A percentile compares a stretch with the other conserved stretches of the same genome.
phyloP scores from a whole-genome alignment of 2,888 invertebrate species.

The Drosophila falleni region DNA sequence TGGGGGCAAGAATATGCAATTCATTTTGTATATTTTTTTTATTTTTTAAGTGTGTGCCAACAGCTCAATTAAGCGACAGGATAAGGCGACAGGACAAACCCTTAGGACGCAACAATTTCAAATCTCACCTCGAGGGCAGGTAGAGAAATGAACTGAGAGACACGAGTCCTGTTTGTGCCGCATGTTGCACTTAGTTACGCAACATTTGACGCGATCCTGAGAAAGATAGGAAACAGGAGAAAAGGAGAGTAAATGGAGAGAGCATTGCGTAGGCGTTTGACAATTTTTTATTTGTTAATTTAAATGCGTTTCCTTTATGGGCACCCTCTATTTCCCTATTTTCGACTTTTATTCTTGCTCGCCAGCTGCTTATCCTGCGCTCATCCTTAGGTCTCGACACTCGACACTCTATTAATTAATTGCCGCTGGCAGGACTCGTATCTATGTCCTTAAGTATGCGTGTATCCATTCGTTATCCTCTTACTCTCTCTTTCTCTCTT shows the following conservation, averaged over 20 bases:
- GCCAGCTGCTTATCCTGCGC: slow-evolving; percentile 56
- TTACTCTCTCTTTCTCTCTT: not conserved
- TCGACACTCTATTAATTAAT: slow-evolving; percentile 76
- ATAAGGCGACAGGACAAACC: slow-evolving; percentile 14
- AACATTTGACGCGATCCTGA: slow-evolving; percentile 67
- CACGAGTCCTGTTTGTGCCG: slow-evolving; percentile 21
- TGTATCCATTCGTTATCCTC: not conserved
- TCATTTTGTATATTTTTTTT: slow-evolving; percentile 21
- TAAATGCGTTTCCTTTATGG: slow-evolving; percentile 58
- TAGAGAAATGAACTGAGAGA: slow-evolving; percentile 7
- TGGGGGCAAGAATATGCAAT: slow-evolving; percentile 38
- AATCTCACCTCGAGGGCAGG: slow-evolving; percentile 60
- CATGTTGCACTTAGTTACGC: slow-evolving; percentile 74
- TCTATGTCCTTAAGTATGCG: slow-evolving; percentile 17
- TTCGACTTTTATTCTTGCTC: not conserved
- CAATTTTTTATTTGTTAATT: slow-evolving; percentile 61
- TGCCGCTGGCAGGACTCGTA: slow-evolving; percentile 32
- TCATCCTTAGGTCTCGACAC: slow-evolving; percentile 39
- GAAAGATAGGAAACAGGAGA: slow-evolving; percentile 51
- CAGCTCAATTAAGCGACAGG: slow-evolving; percentile 66
- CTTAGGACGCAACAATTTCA: slow-evolving; percentile 59
- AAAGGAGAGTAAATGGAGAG: not conserved
- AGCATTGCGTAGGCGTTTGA: slow-evolving; percentile 27
- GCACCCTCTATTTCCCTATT: slow-evolving; percentile 4
- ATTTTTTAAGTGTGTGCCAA: slow-evolving; percentile 41